Evolutionary conservation across 2,113 vertebrate species (phyloP), one percentile per base, ranked within the genome.

Genomic region (Symphodus melops): DNA sequence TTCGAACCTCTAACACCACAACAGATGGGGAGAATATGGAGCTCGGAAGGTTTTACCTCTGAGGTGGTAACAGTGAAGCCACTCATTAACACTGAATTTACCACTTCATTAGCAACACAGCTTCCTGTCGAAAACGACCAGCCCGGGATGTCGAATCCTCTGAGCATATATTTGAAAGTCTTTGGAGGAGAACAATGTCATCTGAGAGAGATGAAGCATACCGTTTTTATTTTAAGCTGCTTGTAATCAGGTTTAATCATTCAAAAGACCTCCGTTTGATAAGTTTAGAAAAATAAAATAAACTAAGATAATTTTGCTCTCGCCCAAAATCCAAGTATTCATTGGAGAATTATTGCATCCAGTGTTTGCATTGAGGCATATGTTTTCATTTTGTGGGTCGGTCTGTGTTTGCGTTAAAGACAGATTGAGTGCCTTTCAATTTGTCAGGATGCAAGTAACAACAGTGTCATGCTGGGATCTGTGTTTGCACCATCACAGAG

Each of bases 61-160:
- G 95, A 97, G 96, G 96, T 98, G 97, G 95, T 96, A 98, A 96
- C 96, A 97, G 96, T 96, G 97, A 97, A 97, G 96, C 96, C 96
- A 96, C 96, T 99, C 97, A 99, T 99, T 99, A 99, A 98, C 97
- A 96, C 98, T 98, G 97, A 98, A 99, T 99, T 98, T 98, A 98
- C 95, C 97, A 98, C 97, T 99, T 99, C 89, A 96, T 99, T 99
- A 99, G 96, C 97, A 91, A 95, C 79, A n/a, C 92, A 87, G 95
- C 96, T 98, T 98, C 97, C 97, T 97, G 97, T 95, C 95, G 97
- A 95, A 96, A 96, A 94, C 89, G 94, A 94, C 94, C 95, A 95
- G 95, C 96, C 74, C 84, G 89, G 92, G 87, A 94, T 96, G 92
- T 96, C 93, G 94, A 76, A 95, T 94, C 93, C 94, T 94, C 92